Evolutionary conservation across 2,888 invertebrate genomes (phyloP).

Genomic region (Teinopalpus imperialis): DNA sequence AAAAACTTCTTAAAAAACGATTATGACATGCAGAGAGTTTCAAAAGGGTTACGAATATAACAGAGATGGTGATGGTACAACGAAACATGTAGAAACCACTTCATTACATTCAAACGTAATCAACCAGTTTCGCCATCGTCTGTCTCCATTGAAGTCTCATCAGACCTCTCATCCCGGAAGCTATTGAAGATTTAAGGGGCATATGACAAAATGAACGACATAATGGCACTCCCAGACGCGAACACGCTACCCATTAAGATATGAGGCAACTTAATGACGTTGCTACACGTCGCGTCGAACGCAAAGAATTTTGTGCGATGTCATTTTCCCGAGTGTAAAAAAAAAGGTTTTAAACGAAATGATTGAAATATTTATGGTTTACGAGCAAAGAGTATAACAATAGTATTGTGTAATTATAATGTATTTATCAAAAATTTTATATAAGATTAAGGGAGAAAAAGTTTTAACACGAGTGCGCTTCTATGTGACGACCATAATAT

Average conservation of each 20-base stretch:
- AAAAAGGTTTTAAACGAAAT: too few relatives aligned
- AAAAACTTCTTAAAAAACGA: too few relatives aligned
- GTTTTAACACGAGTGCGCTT: too few relatives aligned
- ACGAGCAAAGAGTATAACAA: too few relatives aligned
- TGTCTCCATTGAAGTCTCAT: constrained; percentile 15
- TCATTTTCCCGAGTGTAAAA: too few relatives aligned
- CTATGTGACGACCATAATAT: too few relatives aligned
- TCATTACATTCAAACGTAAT: constrained; percentile 8
- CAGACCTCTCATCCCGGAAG: constrained; percentile 17
- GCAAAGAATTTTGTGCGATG: neutral
- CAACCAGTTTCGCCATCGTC: constrained; percentile 12
- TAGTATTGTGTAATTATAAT: too few relatives aligned
- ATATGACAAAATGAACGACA: constrained; percentile 23
- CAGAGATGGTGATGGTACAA: too few relatives aligned
- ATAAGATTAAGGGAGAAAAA: too few relatives aligned
- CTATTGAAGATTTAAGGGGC: constrained; percentile 20
- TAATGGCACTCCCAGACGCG: constrained; percentile 22
- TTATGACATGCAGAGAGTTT: too few relatives aligned
- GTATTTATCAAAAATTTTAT: too few relatives aligned
- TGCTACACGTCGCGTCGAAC: neutral
- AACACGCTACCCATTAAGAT: constrained; percentile 21
- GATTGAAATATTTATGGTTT: too few relatives aligned
- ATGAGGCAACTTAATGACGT: constrained; percentile 19
- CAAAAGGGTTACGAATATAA: neutral
- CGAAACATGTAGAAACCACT: neutral